Conservation (phyloP, 2,797 vertebrate genomes). For the Catamblyrhynchus diadema region DNA sequence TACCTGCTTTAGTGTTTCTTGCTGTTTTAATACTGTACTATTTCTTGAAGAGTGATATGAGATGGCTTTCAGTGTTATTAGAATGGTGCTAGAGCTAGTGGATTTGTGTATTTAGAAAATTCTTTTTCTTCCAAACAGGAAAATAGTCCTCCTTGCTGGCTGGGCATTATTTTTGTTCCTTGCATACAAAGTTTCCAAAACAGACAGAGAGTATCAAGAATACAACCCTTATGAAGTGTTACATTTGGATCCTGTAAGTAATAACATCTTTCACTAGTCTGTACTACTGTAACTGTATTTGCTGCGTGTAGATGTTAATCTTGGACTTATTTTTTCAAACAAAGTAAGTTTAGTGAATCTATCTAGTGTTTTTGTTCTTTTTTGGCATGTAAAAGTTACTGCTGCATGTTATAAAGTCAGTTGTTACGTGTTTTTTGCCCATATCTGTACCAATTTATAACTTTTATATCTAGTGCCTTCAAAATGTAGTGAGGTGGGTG, state of each 20-base stretch:
- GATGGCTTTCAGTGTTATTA: background rate
- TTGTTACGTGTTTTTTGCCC: background rate
- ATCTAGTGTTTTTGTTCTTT: background rate
- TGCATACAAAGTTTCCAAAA: conserved; percentile 97
- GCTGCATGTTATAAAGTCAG: background rate
- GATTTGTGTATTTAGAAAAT: background rate
- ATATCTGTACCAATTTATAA: background rate
- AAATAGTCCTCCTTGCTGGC: conserved; percentile 91
- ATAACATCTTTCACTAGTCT: background rate
- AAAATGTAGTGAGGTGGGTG: background rate
- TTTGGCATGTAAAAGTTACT: background rate
- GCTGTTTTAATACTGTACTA: background rate
- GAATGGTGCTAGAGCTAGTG: background rate
- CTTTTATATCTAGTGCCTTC: background rate
- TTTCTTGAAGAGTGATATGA: background rate
- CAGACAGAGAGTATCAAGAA: conserved; percentile 97
- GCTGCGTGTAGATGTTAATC: background rate
- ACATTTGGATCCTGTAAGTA: conserved; percentile 92
- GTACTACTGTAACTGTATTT: background rate
- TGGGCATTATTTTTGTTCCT: conserved; percentile 96
- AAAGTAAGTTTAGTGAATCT: background rate
- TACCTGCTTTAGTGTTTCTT: background rate
- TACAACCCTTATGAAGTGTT: conserved; percentile 98
- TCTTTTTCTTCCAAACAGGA: conserved; percentile 77
- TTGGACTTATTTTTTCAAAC: background rate